Percentiles rank a stretch among this genome's conserved stretches.
Conservation (phyloP, 2,888 invertebrate genomes). For the Phasia obesa region DNA sequence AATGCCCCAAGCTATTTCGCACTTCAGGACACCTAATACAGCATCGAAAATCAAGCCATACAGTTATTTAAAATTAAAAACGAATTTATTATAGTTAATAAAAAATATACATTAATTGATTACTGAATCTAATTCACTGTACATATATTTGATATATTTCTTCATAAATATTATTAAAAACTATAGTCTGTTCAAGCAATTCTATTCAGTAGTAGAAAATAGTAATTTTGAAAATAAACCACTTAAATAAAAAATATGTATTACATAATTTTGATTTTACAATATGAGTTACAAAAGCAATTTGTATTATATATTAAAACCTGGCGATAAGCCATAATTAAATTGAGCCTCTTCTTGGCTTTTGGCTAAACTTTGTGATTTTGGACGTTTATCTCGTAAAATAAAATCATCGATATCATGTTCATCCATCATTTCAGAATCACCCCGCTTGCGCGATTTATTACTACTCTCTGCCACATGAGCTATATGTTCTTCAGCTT, state of each 20-base stretch:
- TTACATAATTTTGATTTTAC: background rate
- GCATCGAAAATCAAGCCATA: slow-evolving; percentile 72
- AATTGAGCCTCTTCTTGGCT: slow-evolving; percentile 80
- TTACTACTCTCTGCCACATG: slow-evolving; percentile 29
- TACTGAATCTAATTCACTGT: too few species aligned
- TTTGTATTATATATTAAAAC: slow-evolving; percentile 76
- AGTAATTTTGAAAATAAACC: background rate
- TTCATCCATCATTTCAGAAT: slow-evolving; percentile 80
- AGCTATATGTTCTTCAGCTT: slow-evolving; percentile 75
- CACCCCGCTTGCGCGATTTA: slow-evolving; percentile 77
- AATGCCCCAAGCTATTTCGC: slow-evolving; percentile 75
- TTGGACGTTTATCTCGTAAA: slow-evolving; percentile 79
- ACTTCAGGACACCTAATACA: slow-evolving; percentile 77
- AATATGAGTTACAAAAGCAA: background rate
- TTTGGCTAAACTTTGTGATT: slow-evolving; percentile 74
- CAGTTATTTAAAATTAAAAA: background rate
- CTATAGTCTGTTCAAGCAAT: background rate
- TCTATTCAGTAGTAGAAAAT: background rate
- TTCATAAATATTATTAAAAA: background rate
- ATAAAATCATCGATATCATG: slow-evolving; percentile 80
- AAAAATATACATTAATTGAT: too few species aligned
- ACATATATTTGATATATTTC: too few species aligned
- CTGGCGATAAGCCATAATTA: slow-evolving; percentile 79
- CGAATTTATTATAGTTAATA: too few species aligned
- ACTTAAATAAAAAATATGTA: background rate